Conservation (phyloP, 2,888 invertebrate species). For the Bugula neritina region DNA sequence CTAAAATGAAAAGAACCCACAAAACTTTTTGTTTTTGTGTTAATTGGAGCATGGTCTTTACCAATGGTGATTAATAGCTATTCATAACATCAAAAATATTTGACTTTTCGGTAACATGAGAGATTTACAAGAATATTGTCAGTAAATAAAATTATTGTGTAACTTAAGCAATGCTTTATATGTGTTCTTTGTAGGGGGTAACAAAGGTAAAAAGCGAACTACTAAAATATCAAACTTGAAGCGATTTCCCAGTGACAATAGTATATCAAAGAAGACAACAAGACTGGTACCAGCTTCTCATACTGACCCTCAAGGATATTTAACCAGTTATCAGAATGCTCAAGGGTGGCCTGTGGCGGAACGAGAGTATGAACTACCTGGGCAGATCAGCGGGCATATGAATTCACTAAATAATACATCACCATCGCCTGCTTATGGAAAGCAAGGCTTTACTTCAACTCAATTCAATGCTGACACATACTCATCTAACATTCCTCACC, state of each 20-base stretch:
- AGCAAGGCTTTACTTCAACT: background rate
- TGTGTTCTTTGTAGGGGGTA: background rate
- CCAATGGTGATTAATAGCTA: background rate
- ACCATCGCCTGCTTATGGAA: background rate
- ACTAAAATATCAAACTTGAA: conserved; percentile 14
- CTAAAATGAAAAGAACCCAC: background rate
- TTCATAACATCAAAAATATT: background rate
- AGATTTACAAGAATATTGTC: background rate
- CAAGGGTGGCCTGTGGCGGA: background rate
- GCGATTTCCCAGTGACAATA: conserved; percentile 16
- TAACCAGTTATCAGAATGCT: background rate
- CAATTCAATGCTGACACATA: background rate
- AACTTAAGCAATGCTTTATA: background rate
- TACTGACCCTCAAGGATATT: background rate
- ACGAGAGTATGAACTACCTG: background rate
- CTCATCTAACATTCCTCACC: background rate
- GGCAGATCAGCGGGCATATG: background rate
- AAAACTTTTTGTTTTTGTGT: background rate
- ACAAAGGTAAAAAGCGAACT: background rate
- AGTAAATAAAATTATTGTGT: background rate
- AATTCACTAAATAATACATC: background rate
- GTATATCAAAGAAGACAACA: background rate
- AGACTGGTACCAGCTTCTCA: background rate
- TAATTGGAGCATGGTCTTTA: background rate
- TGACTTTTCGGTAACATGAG: background rate